These are phyloP conservation scores for Cyprinodon brontotheroides DNA, from an alignment of 2,113 vertebrate species.

Conservation along the genomic window DNA sequence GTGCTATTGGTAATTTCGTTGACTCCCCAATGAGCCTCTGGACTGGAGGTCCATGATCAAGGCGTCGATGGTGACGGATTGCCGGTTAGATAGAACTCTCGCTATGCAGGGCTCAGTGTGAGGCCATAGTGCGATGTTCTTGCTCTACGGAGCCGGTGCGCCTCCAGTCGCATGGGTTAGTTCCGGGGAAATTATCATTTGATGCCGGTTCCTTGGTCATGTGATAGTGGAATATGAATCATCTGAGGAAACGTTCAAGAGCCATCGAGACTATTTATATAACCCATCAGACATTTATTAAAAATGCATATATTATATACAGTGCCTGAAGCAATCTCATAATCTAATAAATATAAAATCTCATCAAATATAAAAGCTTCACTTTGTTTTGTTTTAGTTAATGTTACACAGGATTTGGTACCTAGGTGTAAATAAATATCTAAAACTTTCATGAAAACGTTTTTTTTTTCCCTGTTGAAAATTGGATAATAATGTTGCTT, in stretches of 20 bases:
- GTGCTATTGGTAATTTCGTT: constrained; percentile 72
- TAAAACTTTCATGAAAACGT: too few species aligned
- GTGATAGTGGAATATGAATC: constrained; percentile 51
- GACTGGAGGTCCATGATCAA: constrained; percentile 82
- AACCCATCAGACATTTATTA: not conserved
- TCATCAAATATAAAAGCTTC: too few species aligned
- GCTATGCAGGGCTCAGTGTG: constrained; percentile 64
- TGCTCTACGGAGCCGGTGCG: constrained; percentile 69
- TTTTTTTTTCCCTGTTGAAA: too few species aligned
- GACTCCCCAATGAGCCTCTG: constrained; percentile 74
- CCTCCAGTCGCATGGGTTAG: constrained; percentile 71
- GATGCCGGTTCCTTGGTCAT: constrained; percentile 61
- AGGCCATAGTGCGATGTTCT: constrained; percentile 76
- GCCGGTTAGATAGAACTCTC: constrained; percentile 71
- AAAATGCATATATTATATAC: not conserved
- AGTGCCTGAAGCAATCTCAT: too few species aligned
- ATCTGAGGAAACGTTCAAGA: not conserved
- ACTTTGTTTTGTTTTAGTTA: too few species aligned
- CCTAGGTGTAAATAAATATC: too few species aligned
- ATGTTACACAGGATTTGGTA: too few species aligned
- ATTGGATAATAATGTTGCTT: too few species aligned
- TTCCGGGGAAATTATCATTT: constrained; percentile 74
- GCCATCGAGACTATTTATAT: not conserved
- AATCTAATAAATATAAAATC: too few species aligned
- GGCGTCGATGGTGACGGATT: constrained; percentile 84